phyloP scores from a whole-genome alignment of 1,140 invertebrate genomes.

The Ceratitis capitata region DNA sequence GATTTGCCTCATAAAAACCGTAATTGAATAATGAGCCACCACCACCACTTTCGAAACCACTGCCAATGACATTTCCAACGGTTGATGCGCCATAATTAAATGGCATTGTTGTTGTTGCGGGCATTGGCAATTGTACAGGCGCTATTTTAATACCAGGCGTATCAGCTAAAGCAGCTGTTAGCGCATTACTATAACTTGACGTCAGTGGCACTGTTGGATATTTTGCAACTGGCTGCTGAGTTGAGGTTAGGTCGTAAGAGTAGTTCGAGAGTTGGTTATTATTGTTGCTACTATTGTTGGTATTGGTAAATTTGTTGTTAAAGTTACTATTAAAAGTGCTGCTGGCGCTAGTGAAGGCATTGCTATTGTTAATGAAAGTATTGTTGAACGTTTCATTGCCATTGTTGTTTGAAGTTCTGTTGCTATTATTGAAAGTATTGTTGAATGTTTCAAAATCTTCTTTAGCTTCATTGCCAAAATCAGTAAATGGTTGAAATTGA shows the following conservation, averaged over 20 bases:
- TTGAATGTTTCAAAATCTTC: neutral
- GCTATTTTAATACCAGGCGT: constrained; percentile 55
- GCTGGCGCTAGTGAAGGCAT: neutral
- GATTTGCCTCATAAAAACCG: constrained; percentile 47
- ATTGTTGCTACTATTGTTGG: constrained; percentile 41
- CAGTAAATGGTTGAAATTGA: neutral
- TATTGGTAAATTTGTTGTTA: constrained; percentile 42
- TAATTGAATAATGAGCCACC: constrained; percentile 22
- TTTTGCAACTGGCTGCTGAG: neutral
- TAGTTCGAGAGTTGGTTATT: neutral
- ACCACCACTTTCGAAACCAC: neutral
- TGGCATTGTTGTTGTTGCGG: neutral
- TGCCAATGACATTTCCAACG: neutral
- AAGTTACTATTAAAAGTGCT: neutral
- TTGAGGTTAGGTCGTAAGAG: neutral
- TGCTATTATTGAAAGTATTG: neutral
- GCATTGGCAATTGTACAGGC: neutral
- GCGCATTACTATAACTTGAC: constrained; percentile 55
- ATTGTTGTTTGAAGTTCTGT: too few species aligned
- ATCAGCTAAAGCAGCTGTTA: constrained; percentile 57
- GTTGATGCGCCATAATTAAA: neutral
- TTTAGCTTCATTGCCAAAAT: neutral
- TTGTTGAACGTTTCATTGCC: too few species aligned
- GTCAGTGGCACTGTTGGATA: constrained; percentile 46
- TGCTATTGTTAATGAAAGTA: too few species aligned